Evolutionary conservation across 2,113 vertebrate genomes (phyloP).

Genomic region (Saguinus midas): DNA sequence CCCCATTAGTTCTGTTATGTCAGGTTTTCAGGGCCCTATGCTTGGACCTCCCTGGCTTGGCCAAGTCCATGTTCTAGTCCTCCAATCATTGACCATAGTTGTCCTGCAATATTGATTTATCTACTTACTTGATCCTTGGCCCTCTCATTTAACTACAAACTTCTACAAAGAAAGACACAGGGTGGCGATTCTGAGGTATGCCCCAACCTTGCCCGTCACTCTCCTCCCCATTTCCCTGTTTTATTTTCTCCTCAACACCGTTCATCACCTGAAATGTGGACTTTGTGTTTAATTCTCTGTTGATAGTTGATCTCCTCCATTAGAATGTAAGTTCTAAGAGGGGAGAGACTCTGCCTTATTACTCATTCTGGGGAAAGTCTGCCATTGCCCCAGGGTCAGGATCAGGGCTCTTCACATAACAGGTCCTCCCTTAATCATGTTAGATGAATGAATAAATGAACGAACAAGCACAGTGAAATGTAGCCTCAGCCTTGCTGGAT

Average conservation of each 20-base stretch:
- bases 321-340: neutral
- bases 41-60: neutral
- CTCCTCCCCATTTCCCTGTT: neutral
- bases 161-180: neutral
- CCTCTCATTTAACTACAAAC: neutral
- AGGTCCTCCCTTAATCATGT: neutral
- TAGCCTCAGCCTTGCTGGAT: neutral
- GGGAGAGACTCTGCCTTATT: neutral
- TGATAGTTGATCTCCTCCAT: neutral
- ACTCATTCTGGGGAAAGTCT: neutral
- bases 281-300: neutral
- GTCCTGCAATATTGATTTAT: neutral
- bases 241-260: neutral
- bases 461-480: neutral
- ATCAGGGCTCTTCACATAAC: neutral
- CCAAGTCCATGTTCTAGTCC: rapidly evolving
- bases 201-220: rapidly evolving
- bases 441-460: neutral
- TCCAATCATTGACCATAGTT: rapidly evolving
- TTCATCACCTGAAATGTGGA: neutral
- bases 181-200: neutral
- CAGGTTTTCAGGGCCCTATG: neutral
- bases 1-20: rapidly evolving
- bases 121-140: neutral
- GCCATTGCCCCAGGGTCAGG: neutral